Base-by-base conservation (phyloP, 2,797 vertebrate species). In the Lacerta viridis region DNA sequence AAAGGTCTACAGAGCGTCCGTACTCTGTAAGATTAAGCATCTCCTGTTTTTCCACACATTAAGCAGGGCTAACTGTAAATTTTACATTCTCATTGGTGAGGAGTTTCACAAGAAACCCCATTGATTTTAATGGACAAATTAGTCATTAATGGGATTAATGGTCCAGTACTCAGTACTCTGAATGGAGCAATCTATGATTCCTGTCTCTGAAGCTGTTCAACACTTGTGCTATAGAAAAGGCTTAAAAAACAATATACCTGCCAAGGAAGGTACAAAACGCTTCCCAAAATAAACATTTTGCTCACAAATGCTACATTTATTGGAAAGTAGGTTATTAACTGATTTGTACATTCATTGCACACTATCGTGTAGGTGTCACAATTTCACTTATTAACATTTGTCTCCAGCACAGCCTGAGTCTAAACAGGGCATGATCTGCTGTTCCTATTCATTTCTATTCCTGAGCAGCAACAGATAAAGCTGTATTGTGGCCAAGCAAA, bases 71-170 rank as follows among this genome's bases (percentile, higher is more conserved):
- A 85, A 46, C 76, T 80, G 41, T 84, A 89, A 85, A 72, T 74
- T 83, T 85, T 89, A 85, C 87, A 84, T 80, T 84, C 66, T 72
- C 39, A 36, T 29, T 46, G 68, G 39, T 80, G 82, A 89, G 68
- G 36, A 89, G 55, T 80, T 89, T 80, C 36, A 50, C 59, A 79
- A 84, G 82, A 80, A 20, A 80, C 82, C 74, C 68, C 76, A 89
- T 89, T 85, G 87, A 89, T 84, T 89, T 80, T 89, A 89, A 89
- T 84, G 77, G 87, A 80, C 61, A 84, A 89, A 80, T 89, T 89
- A 64, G 68, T 79, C 87, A 88, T 88, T 88, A 88, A 88, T 88
- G 68, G 82, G 83, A 80, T 89, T 89, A 89, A 85, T 89, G 83
- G 36, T 36, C 83, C 87, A 72, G 80, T 74, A 72, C 66, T 29